These are phyloP conservation scores for Poeciliopsis retropinna DNA, from an alignment of 2,113 vertebrate genomes.

Conservation along the genomic window DNA sequence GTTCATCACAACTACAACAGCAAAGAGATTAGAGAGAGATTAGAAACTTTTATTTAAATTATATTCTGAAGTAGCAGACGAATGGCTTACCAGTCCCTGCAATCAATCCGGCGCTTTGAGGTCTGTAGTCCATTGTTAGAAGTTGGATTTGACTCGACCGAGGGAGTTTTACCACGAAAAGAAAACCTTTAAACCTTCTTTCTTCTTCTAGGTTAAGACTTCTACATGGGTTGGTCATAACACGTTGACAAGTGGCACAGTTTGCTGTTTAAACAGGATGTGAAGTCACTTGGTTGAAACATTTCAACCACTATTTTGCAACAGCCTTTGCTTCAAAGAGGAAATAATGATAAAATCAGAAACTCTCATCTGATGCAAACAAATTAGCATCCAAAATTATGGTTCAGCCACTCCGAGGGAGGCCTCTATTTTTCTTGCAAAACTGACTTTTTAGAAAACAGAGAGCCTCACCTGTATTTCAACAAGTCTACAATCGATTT, in stretches of 20 bases:
- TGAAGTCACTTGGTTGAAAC: slow-evolving; percentile 37
- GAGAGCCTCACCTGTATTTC: background rate
- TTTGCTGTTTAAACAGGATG: slow-evolving; percentile 52
- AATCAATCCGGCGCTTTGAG: slow-evolving; percentile 6
- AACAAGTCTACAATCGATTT: background rate
- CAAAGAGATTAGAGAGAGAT: background rate
- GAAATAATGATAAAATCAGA: slow-evolving; percentile 33
- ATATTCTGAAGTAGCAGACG: background rate
- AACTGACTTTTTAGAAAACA: background rate
- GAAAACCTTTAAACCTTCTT: slow-evolving; percentile 5
- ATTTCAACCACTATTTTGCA: slow-evolving; percentile 45
- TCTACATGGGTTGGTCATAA: accelerated
- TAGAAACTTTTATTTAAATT: background rate
- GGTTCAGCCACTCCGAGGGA: background rate
- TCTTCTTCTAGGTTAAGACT: slow-evolving; percentile 2
- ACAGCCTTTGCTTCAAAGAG: slow-evolving; percentile 13
- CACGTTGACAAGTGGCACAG: background rate
- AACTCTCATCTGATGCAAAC: slow-evolving; percentile 16
- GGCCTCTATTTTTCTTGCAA: background rate
- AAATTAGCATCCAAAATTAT: background rate
- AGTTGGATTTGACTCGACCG: slow-evolving; percentile 3
- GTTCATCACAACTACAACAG: slow-evolving; percentile 51
- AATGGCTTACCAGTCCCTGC: slow-evolving; percentile 40
- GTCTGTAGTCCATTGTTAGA: background rate
- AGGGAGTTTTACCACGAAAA: slow-evolving; percentile 5